Evolutionary conservation across 2,797 vertebrate genomes (phyloP), one percentile per base, ranked within the genome.

Genomic region (Acanthurus leucopareius): DNA sequence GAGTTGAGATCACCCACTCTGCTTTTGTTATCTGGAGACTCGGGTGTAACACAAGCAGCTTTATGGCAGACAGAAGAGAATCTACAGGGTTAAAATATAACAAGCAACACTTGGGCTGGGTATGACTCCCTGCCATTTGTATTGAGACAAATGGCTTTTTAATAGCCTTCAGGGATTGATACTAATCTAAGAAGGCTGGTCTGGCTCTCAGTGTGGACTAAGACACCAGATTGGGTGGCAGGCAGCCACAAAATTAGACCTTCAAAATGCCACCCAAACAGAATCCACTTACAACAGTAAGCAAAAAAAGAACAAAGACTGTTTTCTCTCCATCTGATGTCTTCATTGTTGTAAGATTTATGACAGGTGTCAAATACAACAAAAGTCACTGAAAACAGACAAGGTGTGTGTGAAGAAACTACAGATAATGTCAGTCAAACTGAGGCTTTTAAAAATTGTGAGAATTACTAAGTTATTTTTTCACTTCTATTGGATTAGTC

Each of bases 111-210:
- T 90, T 90, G 80, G 88, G 74, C 87, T 82, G 85, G 69, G 42
- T 85, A 80, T 91, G 91, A 93, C 88, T 81, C 73, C 73, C 82
- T 92, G 82, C 86, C 91, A 84, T 93, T 89, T 90, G 74, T 91
- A 94, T 92, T 90, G 90, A 93, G 93, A 93, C 91, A 87, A 91
- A 90, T 93, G 82, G 79, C 73, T 90, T 92, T 90, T 94, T 94
- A 94, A 94, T 94, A 85, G 88, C 90, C 90, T 92, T 91, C 75
- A 62, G 92, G 89, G 92, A 91, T 82, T 91, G 91, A 90, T 91
- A 80, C 88, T 92, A 90, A 93, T 93, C 90, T 92, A 82, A 86
- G 77, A 73, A 91, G 76, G 80, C 83, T 77, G 82, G 88, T 89
- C 86, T 86, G 87, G 81, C 49, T 79, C 71, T 88, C 71, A 68